Percentiles rank a stretch among this genome's conserved stretches.
Evolutionary conservation across 2,888 invertebrate genomes (phyloP).

Genomic region (Standfussiana lucernea): DNA sequence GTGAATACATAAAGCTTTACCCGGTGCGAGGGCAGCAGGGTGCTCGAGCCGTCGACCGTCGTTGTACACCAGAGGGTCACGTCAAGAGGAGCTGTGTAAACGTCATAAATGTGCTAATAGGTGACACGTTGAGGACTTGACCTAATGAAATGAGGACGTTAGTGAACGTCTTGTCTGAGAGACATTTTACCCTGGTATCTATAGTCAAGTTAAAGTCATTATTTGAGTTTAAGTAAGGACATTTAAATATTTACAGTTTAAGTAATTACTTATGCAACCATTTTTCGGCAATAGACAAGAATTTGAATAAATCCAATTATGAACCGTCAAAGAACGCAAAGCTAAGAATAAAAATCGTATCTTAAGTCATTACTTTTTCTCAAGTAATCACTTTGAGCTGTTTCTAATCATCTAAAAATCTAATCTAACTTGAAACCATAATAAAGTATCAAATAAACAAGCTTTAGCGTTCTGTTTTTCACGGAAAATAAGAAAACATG

Average conservation of each 20-base stretch:
- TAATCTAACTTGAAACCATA: background rate
- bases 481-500: background rate
- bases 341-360: too few relatives aligned
- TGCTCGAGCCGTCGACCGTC: background rate
- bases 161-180: background rate
- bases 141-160: background rate
- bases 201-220: too few relatives aligned
- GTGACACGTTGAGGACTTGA: background rate
- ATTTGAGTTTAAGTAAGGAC: too few relatives aligned
- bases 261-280: too few relatives aligned
- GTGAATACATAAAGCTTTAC: constrained; percentile 18
- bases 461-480: background rate
- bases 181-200: too few relatives aligned
- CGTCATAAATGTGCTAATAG: background rate
- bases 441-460: background rate
- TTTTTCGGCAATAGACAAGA: too few relatives aligned
- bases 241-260: too few relatives aligned
- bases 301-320: too few relatives aligned
- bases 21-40: background rate
- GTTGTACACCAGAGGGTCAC: background rate
- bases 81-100: background rate
- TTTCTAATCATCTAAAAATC: too few relatives aligned
- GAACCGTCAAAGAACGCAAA: too few relatives aligned
- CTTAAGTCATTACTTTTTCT: too few relatives aligned
- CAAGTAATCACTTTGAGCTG: too few relatives aligned